Percentiles rank a stretch among this genome's conserved stretches.
Conservation (phyloP, 2,797 vertebrate species). For the Graptemys geographica region DNA sequence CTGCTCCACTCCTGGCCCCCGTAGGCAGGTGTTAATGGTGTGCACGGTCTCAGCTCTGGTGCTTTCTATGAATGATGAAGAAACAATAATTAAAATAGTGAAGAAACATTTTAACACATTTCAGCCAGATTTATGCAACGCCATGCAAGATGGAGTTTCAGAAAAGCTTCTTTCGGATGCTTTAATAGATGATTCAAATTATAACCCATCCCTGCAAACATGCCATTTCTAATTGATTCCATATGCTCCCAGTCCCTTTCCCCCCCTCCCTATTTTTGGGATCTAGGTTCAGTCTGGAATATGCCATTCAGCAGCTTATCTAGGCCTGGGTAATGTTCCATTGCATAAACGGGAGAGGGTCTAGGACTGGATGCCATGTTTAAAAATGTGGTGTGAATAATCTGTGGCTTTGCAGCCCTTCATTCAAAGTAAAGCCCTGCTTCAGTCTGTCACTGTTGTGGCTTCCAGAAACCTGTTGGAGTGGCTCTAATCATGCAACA, state of each 20-base stretch:
- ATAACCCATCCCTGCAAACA: slow-evolving; percentile 68
- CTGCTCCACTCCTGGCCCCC: background rate
- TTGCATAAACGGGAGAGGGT: slow-evolving; percentile 58
- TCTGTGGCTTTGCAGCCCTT: background rate
- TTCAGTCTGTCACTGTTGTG: slow-evolving; percentile 5
- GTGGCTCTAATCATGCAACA: background rate
- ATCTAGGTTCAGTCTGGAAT: slow-evolving; percentile 66
- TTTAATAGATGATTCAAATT: slow-evolving; percentile 69
- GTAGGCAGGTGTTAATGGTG: background rate
- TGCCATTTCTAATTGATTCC: slow-evolving; percentile 71
- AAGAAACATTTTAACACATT: slow-evolving; percentile 35
- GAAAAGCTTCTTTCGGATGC: slow-evolving; percentile 49
- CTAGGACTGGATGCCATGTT: slow-evolving; percentile 19
- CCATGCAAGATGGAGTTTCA: slow-evolving; percentile 36
- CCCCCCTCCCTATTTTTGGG: slow-evolving; percentile 50
- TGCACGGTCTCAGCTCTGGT: background rate
- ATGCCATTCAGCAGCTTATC: slow-evolving; percentile 65
- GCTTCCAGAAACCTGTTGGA: slow-evolving; percentile 29
- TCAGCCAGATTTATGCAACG: slow-evolving; percentile 39
- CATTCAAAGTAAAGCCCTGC: slow-evolving; percentile 30
- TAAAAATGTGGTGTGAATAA: background rate
- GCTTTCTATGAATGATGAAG: slow-evolving; percentile 9
- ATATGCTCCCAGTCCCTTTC: slow-evolving; percentile 61
- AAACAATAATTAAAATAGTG: slow-evolving; percentile 18
- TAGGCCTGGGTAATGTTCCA: background rate